Evolutionary conservation across 2,113 vertebrate genomes (phyloP).

Genomic region (Piprites chloris): DNA sequence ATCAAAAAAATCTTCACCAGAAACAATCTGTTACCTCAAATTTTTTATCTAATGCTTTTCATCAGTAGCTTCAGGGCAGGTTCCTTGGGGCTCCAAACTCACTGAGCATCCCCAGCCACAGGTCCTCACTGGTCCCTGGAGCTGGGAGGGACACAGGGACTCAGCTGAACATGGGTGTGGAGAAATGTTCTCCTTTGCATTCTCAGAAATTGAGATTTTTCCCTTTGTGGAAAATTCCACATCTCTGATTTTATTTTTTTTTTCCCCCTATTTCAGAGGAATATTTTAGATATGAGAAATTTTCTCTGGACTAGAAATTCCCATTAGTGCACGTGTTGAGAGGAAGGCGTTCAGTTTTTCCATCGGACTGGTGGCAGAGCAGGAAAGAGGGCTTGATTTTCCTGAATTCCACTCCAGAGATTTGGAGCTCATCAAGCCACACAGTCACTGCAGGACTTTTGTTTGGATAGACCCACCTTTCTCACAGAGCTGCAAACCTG

Average conservation of each 20-base stretch:
- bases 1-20: not conserved
- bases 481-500: conserved; percentile 4
- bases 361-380: not conserved
- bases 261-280: not conserved
- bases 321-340: not conserved
- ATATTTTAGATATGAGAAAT: not conserved
- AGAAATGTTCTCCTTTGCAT: not conserved
- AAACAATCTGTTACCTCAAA: not conserved
- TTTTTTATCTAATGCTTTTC: not conserved
- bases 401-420: not conserved
- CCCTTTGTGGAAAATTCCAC: not conserved
- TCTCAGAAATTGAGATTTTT: not conserved
- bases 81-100: not conserved
- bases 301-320: not conserved
- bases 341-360: not conserved
- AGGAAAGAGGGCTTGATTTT: not conserved
- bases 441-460: not conserved
- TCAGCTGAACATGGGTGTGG: not conserved
- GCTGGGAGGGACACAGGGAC: not conserved
- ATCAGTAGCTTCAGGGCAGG: not conserved
- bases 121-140: not conserved
- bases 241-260: not conserved
- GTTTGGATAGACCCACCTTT: not conserved
- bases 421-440: not conserved
- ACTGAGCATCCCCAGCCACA: accelerated